These are phyloP conservation scores for Caenorhabditis brenneri DNA, from an alignment of 1,140 invertebrate genomes.

Conservation along the genomic window DNA sequence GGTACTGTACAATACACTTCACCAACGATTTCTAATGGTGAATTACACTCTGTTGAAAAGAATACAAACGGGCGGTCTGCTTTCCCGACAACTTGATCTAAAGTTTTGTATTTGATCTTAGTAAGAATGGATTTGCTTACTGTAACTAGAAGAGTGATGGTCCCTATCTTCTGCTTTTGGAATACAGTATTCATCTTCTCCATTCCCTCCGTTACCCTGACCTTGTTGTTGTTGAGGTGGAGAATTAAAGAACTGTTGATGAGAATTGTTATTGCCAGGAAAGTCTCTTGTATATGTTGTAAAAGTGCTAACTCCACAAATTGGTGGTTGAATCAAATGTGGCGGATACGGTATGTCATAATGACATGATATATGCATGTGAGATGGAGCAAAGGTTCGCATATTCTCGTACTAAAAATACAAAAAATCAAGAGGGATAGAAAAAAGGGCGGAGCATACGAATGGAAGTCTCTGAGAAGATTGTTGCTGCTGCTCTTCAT, in stretches of 20 bases:
- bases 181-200: constrained; percentile 35
- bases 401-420: constrained; percentile 36
- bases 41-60: constrained; percentile 2
- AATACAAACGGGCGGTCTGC: constrained; percentile 11
- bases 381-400: constrained; percentile 12
- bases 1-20: constrained; percentile 77
- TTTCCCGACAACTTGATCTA: constrained; percentile 13
- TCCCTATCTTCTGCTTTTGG: constrained; percentile 3
- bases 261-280: neutral
- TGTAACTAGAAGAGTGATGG: constrained; percentile 12
- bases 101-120: neutral
- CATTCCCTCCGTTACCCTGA: neutral
- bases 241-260: constrained; percentile 11
- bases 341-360: constrained; percentile 35
- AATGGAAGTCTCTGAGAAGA: constrained; percentile 18
- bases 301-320: constrained; percentile 22
- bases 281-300: constrained; percentile 17
- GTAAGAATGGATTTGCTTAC: neutral
- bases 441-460: constrained; percentile 5
- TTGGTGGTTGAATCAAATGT: constrained; percentile 19
- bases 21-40: neutral
- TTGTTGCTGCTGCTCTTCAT: constrained; percentile 16
- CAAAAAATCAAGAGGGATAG: neutral
- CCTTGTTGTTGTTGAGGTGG: neutral
- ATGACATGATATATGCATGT: constrained; percentile 17